Evolutionary conservation across 1,140 invertebrate genomes (phyloP), one percentile per base, ranked within the genome.

Genomic region (Octopus bimaculoides): DNA sequence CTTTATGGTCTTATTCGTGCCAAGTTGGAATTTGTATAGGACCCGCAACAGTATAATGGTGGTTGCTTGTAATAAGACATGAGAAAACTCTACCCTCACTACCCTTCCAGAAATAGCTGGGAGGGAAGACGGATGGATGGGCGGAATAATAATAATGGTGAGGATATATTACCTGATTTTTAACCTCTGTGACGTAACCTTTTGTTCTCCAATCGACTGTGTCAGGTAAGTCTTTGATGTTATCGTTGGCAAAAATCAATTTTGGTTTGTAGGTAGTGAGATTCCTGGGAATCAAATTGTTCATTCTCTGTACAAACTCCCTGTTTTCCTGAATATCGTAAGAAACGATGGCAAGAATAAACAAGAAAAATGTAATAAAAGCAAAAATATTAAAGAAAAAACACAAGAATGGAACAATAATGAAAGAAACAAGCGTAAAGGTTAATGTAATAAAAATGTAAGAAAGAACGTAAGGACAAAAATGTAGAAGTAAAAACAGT

Each of bases 151-250:
- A 75, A 71, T 17, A 9, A 55, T 9, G 41, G 4, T 78, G 55
- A 8, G 26, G 26, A 2, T 41, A 41, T 41, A 41, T 69, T 78
- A 87, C 91, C 86, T 92, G 92, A 82, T 91, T 87, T 79, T 90
- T 90, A 8, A 92, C 89, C 12, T 86, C 84, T 5, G 91, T 92
- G 9, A 91, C 91, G 81, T 89, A 89, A 12, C 90, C 90, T 77
- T 91, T 87, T 3, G 80, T 84, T 56, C 91, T 87, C 91, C 91
- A 91, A 84, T 91, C 91, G 55, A 92, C 88, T 2, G 73, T 41
- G 14, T 79, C 78, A 2, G 87, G 87, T 14, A 83, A 17, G 5
- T 83, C 80, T 41, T 54, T 78, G 66, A 81, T 53, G 14, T 75
- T 61, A 0, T 75, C 17, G 52, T 77, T 52, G 5, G 83, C 26